Conservation (phyloP, 2,888 invertebrate species). For the Eupithecia vulgata region DNA sequence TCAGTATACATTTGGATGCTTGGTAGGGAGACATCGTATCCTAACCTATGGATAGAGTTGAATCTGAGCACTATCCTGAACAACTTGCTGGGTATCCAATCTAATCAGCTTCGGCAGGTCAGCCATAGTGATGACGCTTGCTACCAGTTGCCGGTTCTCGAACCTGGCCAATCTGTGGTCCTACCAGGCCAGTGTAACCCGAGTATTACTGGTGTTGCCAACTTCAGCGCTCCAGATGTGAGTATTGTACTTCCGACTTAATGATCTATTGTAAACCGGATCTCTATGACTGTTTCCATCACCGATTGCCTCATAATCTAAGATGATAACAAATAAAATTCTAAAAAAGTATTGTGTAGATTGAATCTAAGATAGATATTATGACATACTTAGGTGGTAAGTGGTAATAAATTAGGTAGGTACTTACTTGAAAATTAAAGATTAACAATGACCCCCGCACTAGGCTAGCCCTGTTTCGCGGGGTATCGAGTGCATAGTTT, state of each 20-base stretch:
- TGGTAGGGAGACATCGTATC: conserved; percentile 45
- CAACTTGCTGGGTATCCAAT: conserved; percentile 48
- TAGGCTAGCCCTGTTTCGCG: too few relatives aligned
- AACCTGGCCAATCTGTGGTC: conserved; percentile 58
- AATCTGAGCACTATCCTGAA: conserved; percentile 52
- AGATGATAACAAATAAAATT: too few relatives aligned
- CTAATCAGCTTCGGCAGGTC: conserved; percentile 47
- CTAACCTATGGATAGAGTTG: conserved; percentile 46
- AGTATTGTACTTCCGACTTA: conserved; percentile 37
- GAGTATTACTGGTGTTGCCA: conserved; percentile 56
- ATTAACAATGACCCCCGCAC: too few relatives aligned
- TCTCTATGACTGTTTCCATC: not conserved
- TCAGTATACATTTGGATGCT: conserved; percentile 71
- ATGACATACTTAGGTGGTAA: too few relatives aligned
- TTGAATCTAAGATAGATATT: not conserved
- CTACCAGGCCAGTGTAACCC: conserved; percentile 66
- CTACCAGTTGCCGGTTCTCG: conserved; percentile 58
- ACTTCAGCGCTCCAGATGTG: conserved; percentile 61
- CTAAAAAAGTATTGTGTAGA: not conserved
- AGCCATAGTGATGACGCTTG: conserved; percentile 62
- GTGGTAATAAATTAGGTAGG: too few relatives aligned
- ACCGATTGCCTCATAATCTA: not conserved
- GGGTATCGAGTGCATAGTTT: too few relatives aligned
- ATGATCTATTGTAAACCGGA: not conserved
- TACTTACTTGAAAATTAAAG: too few relatives aligned